Conservation (phyloP, 1,140 invertebrate species). For the Papilio xuthus region DNA sequence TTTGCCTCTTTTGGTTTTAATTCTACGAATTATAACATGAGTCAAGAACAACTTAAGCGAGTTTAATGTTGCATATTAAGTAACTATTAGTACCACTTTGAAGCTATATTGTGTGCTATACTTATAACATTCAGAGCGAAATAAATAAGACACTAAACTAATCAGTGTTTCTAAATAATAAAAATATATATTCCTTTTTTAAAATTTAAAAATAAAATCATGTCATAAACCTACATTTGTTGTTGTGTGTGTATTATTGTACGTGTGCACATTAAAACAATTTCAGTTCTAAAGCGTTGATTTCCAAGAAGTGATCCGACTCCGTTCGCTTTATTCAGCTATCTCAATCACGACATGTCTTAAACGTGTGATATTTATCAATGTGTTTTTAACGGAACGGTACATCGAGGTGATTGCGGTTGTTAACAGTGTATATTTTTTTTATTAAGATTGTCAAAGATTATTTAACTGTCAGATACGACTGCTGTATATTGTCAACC, state of each 20-base stretch:
- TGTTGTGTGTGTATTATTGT: neutral
- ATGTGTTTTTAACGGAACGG: constrained; percentile 31
- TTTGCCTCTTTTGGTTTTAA: neutral
- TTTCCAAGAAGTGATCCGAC: constrained; percentile 29
- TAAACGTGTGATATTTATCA: constrained; percentile 35
- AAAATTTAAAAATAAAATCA: neutral
- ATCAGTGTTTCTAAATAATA: neutral
- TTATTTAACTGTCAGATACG: neutral
- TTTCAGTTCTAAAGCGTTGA: constrained; percentile 19
- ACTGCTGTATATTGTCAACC: neutral
- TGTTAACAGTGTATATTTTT: constrained; percentile 24
- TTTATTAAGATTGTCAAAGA: constrained; percentile 24
- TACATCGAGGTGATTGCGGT: constrained; percentile 28
- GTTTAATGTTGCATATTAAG: too few relatives aligned
- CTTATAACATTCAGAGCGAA: too few relatives aligned
- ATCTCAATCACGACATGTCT: constrained; percentile 29
- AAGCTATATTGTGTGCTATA: neutral
- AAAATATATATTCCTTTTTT: neutral
- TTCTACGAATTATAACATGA: neutral
- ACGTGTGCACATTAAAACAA: constrained; percentile 4
- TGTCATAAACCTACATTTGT: neutral
- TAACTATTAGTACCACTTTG: neutral
- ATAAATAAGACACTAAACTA: too few relatives aligned
- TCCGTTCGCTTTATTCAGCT: constrained; percentile 29
- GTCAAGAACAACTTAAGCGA: neutral